Conservation (phyloP, 2,113 vertebrate species). For the Phyllostomus discolor region DNA sequence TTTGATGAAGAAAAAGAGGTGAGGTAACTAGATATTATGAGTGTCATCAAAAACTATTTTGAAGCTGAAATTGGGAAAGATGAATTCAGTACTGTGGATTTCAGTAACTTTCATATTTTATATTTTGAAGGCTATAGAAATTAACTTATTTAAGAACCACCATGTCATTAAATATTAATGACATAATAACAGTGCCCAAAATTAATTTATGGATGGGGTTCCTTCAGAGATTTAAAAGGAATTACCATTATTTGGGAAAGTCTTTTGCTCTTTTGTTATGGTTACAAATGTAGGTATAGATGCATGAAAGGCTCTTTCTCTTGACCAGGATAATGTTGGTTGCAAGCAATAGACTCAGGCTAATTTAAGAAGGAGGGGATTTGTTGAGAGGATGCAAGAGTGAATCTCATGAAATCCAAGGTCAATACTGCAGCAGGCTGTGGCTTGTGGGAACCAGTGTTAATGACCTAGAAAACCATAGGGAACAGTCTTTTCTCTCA, state of each 20-base stretch:
- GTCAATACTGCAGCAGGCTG: not conserved
- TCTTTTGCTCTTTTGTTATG: not conserved
- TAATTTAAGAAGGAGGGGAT: not conserved
- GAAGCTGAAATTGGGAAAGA: not conserved
- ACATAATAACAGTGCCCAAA: not conserved
- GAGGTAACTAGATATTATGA: not conserved
- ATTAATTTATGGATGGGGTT: not conserved
- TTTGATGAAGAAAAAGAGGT: not conserved
- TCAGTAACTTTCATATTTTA: not conserved
- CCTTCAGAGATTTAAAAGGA: not conserved
- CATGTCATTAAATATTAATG: not conserved
- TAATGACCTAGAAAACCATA: not conserved
- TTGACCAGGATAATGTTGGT: not conserved
- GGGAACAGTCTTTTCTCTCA: not conserved
- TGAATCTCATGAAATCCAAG: not conserved
- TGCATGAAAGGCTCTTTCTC: not conserved
- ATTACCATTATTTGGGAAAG: not conserved
- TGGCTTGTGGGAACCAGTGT: not conserved
- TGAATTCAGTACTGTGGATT: not conserved
- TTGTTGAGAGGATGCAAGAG: not conserved
- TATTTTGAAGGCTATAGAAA: not conserved
- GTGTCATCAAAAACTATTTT: not conserved
- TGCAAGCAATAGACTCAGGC: not conserved
- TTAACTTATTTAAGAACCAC: not conserved
- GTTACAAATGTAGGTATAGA: not conserved